These are phyloP conservation scores for Mirza zaza DNA, from an alignment of 2,113 vertebrate genomes.

Conservation along the genomic window DNA sequence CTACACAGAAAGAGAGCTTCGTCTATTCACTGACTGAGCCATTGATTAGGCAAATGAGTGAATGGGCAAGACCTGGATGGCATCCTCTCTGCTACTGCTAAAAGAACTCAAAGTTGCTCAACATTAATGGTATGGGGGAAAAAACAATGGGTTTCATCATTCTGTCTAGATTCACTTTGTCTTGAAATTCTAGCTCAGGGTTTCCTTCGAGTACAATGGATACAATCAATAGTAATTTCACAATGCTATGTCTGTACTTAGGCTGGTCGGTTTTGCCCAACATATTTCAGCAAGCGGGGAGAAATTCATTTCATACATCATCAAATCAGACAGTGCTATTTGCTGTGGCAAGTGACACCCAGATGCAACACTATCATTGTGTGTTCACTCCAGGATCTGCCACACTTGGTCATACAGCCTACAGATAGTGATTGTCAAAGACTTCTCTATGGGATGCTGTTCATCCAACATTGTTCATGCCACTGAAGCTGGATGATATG, in stretches of 20 bases:
- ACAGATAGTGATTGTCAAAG: slow-evolving; percentile 86
- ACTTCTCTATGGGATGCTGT: slow-evolving; percentile 92
- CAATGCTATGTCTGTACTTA: slow-evolving; percentile 92
- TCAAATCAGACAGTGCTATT: slow-evolving; percentile 94
- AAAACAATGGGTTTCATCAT: slow-evolving; percentile 84
- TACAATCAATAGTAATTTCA: slow-evolving; percentile 96
- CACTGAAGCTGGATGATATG: slow-evolving; percentile 92
- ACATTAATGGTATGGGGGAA: background rate
- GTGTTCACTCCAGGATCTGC: slow-evolving; percentile 80
- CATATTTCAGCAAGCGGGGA: slow-evolving; percentile 92
- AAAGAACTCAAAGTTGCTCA: background rate
- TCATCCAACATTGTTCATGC: slow-evolving; percentile 90
- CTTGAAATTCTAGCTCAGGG: slow-evolving; percentile 95
- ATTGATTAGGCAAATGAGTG: background rate
- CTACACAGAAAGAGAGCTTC: background rate
- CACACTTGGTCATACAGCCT: slow-evolving; percentile 95
- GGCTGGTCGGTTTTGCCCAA: slow-evolving; percentile 91
- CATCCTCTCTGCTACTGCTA: background rate
- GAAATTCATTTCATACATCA: slow-evolving; percentile 98
- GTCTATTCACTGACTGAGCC: background rate
- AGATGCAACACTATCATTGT: slow-evolving; percentile 89
- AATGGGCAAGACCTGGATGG: background rate
- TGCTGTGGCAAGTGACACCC: slow-evolving; percentile 92
- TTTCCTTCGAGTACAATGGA: slow-evolving; percentile 96
- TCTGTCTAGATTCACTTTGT: slow-evolving; percentile 93